Conservation (phyloP, 23 tunicate species). For the Aplidium turbinatum region DNA sequence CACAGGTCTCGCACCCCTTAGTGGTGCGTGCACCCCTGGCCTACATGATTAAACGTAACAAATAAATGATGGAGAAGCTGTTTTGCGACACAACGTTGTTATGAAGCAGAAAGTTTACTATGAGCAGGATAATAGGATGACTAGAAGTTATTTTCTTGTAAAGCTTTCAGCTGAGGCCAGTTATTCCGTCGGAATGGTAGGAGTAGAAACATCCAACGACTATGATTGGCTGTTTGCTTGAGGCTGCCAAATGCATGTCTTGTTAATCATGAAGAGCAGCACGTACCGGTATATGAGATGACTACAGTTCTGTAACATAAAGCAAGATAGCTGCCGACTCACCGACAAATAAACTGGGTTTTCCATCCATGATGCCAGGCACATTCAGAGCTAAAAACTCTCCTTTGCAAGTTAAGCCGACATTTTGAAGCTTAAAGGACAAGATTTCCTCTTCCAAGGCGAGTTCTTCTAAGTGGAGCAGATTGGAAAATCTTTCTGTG, state of each 20-base stretch:
- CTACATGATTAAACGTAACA: too few relatives aligned
- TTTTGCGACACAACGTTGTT: too few relatives aligned
- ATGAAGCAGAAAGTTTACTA: too few relatives aligned
- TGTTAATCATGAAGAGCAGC: not conserved
- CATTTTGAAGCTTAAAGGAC: constrained; percentile 26
- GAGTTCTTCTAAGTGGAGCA: constrained; percentile 73
- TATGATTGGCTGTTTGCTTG: not conserved
- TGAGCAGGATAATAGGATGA: too few relatives aligned
- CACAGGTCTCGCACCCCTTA: too few relatives aligned
- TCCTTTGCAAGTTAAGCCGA: constrained; percentile 30
- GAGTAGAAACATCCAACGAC: too few relatives aligned
- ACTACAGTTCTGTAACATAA: not conserved
- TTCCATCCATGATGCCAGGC: constrained; percentile 69
- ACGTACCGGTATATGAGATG: not conserved
- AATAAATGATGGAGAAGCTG: too few relatives aligned
- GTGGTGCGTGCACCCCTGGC: too few relatives aligned
- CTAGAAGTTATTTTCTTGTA: too few relatives aligned
- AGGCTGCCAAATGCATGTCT: too few relatives aligned
- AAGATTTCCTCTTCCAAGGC: constrained; percentile 52
- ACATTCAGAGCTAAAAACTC: constrained; percentile 57
- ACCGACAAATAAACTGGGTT: constrained; percentile 58
- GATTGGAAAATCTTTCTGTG: constrained; percentile 51
- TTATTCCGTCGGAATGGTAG: too few relatives aligned
- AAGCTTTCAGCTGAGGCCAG: too few relatives aligned
- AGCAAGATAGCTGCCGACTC: constrained; percentile 22